Percentiles rank a stretch among this genome's conserved stretches.
These are phyloP conservation scores for Calameuta pallipes DNA, from an alignment of 2,888 invertebrate genomes.

Conservation along the genomic window DNA sequence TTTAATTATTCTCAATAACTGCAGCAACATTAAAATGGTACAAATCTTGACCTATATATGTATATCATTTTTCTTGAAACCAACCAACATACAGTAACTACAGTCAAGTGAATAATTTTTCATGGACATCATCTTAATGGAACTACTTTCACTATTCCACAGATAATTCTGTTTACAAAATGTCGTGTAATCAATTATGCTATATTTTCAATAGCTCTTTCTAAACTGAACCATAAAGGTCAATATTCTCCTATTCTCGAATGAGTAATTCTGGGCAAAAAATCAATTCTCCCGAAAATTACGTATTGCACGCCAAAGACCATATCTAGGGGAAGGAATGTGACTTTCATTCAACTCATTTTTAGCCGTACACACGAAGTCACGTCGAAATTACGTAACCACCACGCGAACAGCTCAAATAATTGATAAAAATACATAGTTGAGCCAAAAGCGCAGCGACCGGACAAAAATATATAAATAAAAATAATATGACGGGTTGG, in stretches of 20 bases:
- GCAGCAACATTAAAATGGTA: background rate
- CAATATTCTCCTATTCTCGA: background rate
- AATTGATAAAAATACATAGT: conserved; percentile 47
- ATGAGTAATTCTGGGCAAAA: conserved; percentile 1
- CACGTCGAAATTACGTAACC: conserved; percentile 52
- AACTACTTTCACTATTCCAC: conserved; percentile 30
- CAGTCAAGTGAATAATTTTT: conserved; percentile 35
- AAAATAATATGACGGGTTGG: background rate
- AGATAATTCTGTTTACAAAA: conserved; percentile 33
- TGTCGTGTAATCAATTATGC: background rate
- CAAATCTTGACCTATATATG: background rate
- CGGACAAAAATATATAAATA: background rate
- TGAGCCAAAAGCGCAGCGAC: background rate
- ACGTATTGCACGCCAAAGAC: conserved; percentile 6
- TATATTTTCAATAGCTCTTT: background rate
- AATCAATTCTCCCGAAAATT: conserved; percentile 40
- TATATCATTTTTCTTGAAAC: background rate
- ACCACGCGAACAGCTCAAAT: conserved; percentile 47
- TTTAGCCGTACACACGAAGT: conserved; percentile 40
- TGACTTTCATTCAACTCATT: conserved; percentile 38
- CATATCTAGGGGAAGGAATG: conserved; percentile 32
- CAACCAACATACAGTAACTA: background rate
- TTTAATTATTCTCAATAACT: background rate
- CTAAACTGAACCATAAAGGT: background rate
- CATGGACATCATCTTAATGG: conserved; percentile 32